These are phyloP conservation scores for Sciaenops ocellatus DNA, from an alignment of 2,797 vertebrate species.

Conservation along the genomic window DNA sequence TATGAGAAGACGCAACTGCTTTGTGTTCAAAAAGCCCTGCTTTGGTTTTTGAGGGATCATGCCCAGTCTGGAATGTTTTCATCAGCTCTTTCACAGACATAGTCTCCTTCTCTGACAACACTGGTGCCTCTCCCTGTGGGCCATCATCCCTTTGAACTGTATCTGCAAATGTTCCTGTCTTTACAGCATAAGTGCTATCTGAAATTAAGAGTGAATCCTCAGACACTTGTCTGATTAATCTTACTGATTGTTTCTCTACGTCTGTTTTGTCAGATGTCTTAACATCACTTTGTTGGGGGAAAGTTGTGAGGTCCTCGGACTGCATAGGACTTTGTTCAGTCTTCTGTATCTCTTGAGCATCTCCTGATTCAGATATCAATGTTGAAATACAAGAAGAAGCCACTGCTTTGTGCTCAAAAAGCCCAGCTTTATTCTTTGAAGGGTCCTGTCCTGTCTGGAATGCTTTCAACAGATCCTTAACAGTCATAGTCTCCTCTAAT, in stretches of 20 bases:
- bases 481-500: conserved; percentile 97
- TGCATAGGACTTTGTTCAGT: conserved; percentile 26
- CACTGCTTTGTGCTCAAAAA: conserved; percentile 93
- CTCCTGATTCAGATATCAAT: conserved; percentile 53
- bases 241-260: conserved; percentile 5
- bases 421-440: conserved; percentile 92
- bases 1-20: conserved; percentile 45
- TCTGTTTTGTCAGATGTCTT: conserved; percentile 22
- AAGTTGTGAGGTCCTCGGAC: conserved; percentile 19
- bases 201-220: conserved; percentile 44
- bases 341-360: conserved; percentile 33
- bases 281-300: conserved; percentile 25
- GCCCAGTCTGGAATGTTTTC: conserved; percentile 94
- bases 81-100: conserved; percentile 95
- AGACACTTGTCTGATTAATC: conserved; percentile 22
- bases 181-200: conserved; percentile 29
- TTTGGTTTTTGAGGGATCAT: conserved; percentile 91
- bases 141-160: conserved; percentile 18
- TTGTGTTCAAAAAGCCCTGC: conserved; percentile 91
- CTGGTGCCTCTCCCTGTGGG: conserved; percentile 1
- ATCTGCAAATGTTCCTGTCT: conserved; percentile 42
- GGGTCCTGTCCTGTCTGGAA: conserved; percentile 97
- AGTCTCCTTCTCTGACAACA: conserved; percentile 82
- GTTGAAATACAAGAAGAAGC: conserved; percentile 47
- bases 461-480: conserved; percentile 95